Evolutionary conservation across 2,888 invertebrate genomes (phyloP).

Genomic region (Diogma glabrata): DNA sequence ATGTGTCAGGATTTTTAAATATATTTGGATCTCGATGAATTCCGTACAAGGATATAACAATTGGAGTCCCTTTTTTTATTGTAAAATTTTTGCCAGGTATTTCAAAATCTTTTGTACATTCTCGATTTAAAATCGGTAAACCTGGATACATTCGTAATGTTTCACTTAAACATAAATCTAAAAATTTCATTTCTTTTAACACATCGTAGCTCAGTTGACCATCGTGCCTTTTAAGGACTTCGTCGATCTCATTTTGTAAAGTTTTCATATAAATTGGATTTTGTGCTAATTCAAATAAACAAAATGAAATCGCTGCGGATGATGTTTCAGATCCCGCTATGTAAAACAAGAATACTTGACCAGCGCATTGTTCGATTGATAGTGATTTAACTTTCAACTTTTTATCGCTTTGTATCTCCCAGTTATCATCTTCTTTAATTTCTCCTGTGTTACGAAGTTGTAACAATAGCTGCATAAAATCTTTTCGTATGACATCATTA

Average conservation of each 20-base stretch:
- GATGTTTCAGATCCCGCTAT: conserved; percentile 39
- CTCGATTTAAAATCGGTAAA: conserved; percentile 32
- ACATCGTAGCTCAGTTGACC: conserved; percentile 33
- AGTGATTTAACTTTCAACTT: conserved; percentile 24
- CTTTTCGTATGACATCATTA: conserved; percentile 33
- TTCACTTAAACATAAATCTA: conserved; percentile 29
- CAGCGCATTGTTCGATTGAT: conserved; percentile 31
- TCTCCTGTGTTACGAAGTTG: conserved; percentile 35
- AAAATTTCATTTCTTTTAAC: conserved; percentile 35
- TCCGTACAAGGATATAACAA: conserved; percentile 33
- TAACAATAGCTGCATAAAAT: conserved; percentile 38
- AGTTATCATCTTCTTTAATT: conserved; percentile 27
- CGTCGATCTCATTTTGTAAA: conserved; percentile 31
- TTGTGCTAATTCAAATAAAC: conserved; percentile 35
- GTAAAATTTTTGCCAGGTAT: conserved; percentile 28
- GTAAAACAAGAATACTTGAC: conserved; percentile 36
- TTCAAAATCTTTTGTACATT: conserved; percentile 31
- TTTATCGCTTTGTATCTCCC: conserved; percentile 24
- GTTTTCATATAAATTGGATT: conserved; percentile 32
- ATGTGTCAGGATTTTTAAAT: conserved; percentile 35
- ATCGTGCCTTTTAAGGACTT: conserved; percentile 27
- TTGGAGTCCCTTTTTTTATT: conserved; percentile 31
- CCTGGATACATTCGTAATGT: conserved; percentile 37
- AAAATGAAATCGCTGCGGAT: conserved; percentile 33
- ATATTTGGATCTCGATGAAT: conserved; percentile 35